Percentiles rank a stretch among this genome's conserved stretches.
phyloP scores from a whole-genome alignment of 2,113 vertebrate genomes.

The Smithornis capensis region DNA sequence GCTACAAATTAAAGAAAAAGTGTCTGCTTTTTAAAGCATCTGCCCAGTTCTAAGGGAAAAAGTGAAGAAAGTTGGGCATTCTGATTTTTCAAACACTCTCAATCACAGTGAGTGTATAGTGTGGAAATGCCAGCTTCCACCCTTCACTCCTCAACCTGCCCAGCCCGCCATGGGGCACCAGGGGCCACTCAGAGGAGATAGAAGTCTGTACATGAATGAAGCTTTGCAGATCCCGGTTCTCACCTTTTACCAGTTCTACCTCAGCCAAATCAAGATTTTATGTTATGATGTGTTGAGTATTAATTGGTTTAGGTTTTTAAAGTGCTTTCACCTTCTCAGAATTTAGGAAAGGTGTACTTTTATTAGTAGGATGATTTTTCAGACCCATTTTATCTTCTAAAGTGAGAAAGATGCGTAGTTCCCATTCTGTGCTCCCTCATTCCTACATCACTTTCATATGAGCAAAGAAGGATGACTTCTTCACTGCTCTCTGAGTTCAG shows the following conservation, averaged over 20 bases:
- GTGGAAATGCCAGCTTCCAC: not conserved
- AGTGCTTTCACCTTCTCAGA: not conserved
- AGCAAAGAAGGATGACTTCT: not conserved
- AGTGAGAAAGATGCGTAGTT: not conserved
- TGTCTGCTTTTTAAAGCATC: conserved; percentile 30
- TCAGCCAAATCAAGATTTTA: not conserved
- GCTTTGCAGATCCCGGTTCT: not conserved
- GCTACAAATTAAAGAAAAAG: conserved; percentile 42
- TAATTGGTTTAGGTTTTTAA: not conserved
- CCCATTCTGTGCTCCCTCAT: not conserved
- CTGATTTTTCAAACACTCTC: not conserved
- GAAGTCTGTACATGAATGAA: not conserved
- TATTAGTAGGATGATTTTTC: not conserved
- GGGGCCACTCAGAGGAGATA: not conserved
- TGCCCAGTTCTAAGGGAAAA: not conserved
- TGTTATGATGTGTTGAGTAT: not conserved
- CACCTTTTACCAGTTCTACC: not conserved
- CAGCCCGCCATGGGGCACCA: not conserved
- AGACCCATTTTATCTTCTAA: not conserved
- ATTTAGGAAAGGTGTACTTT: not conserved
- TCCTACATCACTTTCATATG: not conserved
- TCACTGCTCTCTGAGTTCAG: not conserved
- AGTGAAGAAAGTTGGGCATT: not conserved
- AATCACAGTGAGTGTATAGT: not conserved
- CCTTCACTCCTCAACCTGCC: not conserved